These are phyloP conservation scores for Urocolius indicus DNA, from an alignment of 2,113 vertebrate genomes.

Conservation along the genomic window DNA sequence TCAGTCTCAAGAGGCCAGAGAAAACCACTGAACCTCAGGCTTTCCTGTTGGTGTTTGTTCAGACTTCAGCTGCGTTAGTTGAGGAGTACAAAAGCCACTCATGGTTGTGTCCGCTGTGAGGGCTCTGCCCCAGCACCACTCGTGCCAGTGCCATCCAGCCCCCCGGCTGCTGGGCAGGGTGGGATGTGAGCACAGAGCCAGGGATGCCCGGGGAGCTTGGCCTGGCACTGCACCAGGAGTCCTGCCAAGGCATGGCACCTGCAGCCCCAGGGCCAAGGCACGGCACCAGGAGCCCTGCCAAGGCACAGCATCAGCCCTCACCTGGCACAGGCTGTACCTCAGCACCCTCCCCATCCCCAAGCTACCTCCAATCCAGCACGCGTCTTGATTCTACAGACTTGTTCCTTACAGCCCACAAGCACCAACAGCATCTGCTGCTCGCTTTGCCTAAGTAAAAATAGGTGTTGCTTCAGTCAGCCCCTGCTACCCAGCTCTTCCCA, in stretches of 20 bases:
- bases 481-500: not conserved
- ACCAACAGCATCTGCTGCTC: not conserved
- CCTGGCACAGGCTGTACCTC: accelerated
- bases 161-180: too few relatives aligned
- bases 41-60: too few relatives aligned
- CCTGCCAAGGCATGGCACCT: too few relatives aligned
- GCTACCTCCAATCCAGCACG: not conserved
- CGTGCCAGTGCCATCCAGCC: not conserved
- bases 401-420: too few relatives aligned
- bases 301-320: not conserved
- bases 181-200: too few relatives aligned
- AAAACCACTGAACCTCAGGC: accelerated
- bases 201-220: too few relatives aligned
- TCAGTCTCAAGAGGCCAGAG: not conserved
- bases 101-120: accelerated
- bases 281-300: accelerated
- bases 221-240: too few relatives aligned
- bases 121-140: not conserved
- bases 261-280: too few relatives aligned
- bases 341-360: accelerated
- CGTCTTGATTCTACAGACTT: accelerated
- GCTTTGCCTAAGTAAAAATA: too few relatives aligned
- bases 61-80: too few relatives aligned
- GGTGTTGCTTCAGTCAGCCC: accelerated
- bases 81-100: accelerated